These are phyloP conservation scores for Galeopterus variegatus DNA, from an alignment of 2,113 vertebrate species.

Conservation along the genomic window DNA sequence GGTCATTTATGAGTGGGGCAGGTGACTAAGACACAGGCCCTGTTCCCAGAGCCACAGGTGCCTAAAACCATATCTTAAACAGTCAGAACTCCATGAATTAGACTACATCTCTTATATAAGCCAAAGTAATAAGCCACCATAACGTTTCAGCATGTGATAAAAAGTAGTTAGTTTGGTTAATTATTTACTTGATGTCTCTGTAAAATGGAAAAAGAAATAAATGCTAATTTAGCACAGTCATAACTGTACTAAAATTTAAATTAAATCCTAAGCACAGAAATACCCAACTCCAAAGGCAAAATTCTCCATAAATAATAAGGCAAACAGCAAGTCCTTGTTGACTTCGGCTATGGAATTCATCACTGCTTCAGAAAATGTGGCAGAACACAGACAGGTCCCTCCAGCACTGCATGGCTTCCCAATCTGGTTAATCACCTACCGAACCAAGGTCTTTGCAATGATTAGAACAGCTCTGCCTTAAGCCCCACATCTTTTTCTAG, in stretches of 20 bases:
- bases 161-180: not conserved
- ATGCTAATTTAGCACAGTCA: not conserved
- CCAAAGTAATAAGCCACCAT: not conserved
- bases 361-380: not conserved
- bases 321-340: not conserved
- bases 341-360: not conserved
- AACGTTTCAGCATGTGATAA: not conserved
- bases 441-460: not conserved
- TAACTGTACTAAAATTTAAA: not conserved
- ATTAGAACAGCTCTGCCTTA: not conserved
- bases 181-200: not conserved
- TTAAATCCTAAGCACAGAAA: not conserved
- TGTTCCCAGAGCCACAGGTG: not conserved
- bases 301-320: not conserved
- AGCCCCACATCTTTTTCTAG: not conserved
- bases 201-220: not conserved
- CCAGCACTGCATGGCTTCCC: not conserved
- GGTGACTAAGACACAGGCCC: not conserved
- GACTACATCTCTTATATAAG: not conserved
- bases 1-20: fast-evolving
- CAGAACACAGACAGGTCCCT: not conserved
- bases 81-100: not conserved
- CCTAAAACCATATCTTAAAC: not conserved
- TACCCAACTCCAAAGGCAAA: conserved; percentile 27
- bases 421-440: not conserved